Conservation (phyloP, 2,797 vertebrate species). For the Melanotaenia maccullochi region DNA sequence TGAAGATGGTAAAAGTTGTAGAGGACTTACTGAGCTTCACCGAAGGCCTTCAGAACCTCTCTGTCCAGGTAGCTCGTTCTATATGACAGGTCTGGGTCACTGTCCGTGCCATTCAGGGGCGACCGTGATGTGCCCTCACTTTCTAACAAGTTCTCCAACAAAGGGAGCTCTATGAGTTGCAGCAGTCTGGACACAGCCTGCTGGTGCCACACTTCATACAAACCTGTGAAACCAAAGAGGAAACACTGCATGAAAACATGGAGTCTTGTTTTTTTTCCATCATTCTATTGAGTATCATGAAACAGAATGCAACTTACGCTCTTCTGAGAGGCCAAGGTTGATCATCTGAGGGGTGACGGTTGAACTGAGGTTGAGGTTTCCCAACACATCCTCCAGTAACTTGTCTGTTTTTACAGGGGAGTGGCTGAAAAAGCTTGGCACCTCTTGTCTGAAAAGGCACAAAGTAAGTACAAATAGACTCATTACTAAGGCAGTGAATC, state of each 20-base stretch:
- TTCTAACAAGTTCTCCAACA: constrained; percentile 90
- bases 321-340: constrained; percentile 85
- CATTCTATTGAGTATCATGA: not conserved
- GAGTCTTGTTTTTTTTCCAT: not conserved
- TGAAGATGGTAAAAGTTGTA: not conserved
- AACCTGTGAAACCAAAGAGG: constrained; percentile 78
- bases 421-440: constrained; percentile 75
- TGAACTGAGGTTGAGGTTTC: constrained; percentile 89
- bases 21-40: constrained; percentile 92
- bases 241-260: not conserved
- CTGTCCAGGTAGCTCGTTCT: constrained; percentile 92
- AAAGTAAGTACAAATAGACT: constrained; percentile 49
- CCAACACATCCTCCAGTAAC: constrained; percentile 89
- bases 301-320: constrained; percentile 79
- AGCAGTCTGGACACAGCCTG: constrained; percentile 92
- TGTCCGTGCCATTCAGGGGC: constrained; percentile 79
- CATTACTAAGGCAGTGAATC: not conserved
- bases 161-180: constrained; percentile 94
- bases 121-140: constrained; percentile 72
- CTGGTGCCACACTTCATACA: constrained; percentile 94
- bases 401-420: constrained; percentile 84
- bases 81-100: constrained; percentile 82
- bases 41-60: constrained; percentile 95
- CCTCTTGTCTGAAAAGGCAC: constrained; percentile 80
- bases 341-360: constrained; percentile 84